These are phyloP conservation scores for Condylura cristata DNA, from an alignment of 2,113 vertebrate genomes.

Conservation along the genomic window DNA sequence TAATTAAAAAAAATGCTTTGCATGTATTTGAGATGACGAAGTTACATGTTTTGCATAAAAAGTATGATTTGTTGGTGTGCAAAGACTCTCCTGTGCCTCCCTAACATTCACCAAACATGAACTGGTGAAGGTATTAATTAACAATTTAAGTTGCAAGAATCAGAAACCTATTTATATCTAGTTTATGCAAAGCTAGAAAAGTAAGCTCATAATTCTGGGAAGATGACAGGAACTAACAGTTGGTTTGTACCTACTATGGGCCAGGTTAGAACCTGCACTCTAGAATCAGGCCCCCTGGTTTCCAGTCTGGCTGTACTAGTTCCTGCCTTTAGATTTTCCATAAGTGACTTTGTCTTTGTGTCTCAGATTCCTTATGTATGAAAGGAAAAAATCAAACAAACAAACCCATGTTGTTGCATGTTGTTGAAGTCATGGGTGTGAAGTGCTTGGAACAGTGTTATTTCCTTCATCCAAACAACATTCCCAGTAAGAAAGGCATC, in stretches of 20 bases:
- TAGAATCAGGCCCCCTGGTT: too few species aligned
- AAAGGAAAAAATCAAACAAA: background rate
- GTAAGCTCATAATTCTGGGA: background rate
- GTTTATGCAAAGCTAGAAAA: background rate
- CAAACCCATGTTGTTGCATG: background rate
- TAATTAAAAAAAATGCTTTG: background rate
- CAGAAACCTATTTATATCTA: background rate
- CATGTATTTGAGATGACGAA: background rate
- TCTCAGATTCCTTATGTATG: background rate
- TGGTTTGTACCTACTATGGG: background rate
- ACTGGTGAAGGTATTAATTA: background rate
- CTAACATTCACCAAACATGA: background rate
- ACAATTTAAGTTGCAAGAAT: background rate
- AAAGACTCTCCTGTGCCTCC: background rate
- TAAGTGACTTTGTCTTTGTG: background rate
- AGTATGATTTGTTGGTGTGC: background rate
- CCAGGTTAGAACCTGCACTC: background rate
- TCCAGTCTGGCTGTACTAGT: background rate
- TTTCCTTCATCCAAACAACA: background rate
- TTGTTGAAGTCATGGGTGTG: background rate
- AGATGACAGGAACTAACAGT: background rate
- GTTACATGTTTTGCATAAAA: background rate
- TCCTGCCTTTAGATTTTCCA: background rate
- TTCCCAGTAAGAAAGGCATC: background rate
- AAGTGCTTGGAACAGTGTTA: background rate